Conservation (phyloP, 2,797 vertebrate genomes). For the Spheniscus humboldti region DNA sequence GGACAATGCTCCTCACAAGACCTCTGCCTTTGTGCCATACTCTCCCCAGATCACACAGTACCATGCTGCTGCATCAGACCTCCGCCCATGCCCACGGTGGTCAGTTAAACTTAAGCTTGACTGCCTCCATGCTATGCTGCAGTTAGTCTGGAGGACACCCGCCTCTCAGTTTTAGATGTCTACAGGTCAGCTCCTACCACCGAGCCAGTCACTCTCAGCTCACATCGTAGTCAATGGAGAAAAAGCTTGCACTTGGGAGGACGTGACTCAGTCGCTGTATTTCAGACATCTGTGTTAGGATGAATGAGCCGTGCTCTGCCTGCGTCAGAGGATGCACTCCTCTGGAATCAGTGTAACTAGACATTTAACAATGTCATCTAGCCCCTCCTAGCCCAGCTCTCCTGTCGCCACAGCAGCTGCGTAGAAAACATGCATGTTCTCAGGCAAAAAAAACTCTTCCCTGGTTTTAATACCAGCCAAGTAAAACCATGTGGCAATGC, state of each 20-base stretch:
- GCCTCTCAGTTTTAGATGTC: not conserved
- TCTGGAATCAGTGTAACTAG: not conserved
- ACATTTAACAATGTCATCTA: not conserved
- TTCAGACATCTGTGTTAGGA: not conserved
- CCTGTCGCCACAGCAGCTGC: not conserved
- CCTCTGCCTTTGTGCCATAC: not conserved
- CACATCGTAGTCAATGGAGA: not conserved
- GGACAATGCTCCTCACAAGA: not conserved
- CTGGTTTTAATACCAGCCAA: not conserved
- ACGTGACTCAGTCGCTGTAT: not conserved
- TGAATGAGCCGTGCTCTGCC: not conserved
- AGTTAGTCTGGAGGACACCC: not conserved
- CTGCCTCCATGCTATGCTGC: not conserved
- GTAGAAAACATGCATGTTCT: not conserved
- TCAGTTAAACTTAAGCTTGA: not conserved
- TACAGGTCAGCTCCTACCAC: not conserved
- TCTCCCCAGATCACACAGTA: not conserved
- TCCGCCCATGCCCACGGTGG: not conserved
- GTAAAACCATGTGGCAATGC: not conserved
- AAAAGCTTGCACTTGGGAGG: not conserved
- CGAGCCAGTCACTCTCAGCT: not conserved
- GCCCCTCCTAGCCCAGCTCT: not conserved
- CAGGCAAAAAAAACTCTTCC: not conserved
- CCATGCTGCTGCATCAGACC: not conserved
- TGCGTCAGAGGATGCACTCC: not conserved